A percentile compares a stretch with the other conserved stretches of the same genome.
Evolutionary conservation across 2,888 invertebrate species (phyloP).

Genomic region (Drosophila histrio): DNA sequence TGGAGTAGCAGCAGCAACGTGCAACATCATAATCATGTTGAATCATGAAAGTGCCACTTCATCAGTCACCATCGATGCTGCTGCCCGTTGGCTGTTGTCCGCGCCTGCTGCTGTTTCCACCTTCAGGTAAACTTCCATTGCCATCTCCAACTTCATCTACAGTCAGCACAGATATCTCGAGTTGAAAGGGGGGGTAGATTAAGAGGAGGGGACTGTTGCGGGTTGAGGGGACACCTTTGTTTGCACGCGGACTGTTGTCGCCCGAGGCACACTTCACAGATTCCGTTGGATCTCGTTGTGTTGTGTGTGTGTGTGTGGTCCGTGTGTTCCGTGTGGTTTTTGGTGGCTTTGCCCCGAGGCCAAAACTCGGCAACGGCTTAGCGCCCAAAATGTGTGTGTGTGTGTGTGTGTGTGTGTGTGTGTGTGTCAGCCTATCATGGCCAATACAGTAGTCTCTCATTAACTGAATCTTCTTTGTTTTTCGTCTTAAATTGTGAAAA

Average conservation of each 20-base stretch:
- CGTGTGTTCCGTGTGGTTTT: slow-evolving; percentile 61
- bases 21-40: slow-evolving; percentile 6
- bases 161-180: not conserved
- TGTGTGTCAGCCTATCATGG: not conserved
- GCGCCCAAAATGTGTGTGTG: slow-evolving; percentile 66
- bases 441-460: not conserved
- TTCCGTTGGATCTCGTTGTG: slow-evolving; percentile 39
- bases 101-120: slow-evolving; percentile 56
- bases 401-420: slow-evolving; percentile 4
- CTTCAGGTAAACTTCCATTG: slow-evolving; percentile 28
- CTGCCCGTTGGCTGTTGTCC: slow-evolving; percentile 46
- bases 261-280: slow-evolving; percentile 61
- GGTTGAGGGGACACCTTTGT: slow-evolving; percentile 47
- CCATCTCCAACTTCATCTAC: slow-evolving; percentile 32
- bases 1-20: slow-evolving; percentile 4
- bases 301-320: slow-evolving; percentile 16
- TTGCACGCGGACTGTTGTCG: slow-evolving; percentile 55
- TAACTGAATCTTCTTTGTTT: too few relatives aligned
- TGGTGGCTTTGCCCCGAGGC: slow-evolving; percentile 62
- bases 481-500: not conserved
- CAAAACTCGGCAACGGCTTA: slow-evolving; percentile 55
- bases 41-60: slow-evolving; percentile 66
- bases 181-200: not conserved
- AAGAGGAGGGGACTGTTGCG: not conserved
- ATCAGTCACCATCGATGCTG: slow-evolving; percentile 75